Evolutionary conservation across 2,888 invertebrate species (phyloP).

Genomic region (Theretra japonica): DNA sequence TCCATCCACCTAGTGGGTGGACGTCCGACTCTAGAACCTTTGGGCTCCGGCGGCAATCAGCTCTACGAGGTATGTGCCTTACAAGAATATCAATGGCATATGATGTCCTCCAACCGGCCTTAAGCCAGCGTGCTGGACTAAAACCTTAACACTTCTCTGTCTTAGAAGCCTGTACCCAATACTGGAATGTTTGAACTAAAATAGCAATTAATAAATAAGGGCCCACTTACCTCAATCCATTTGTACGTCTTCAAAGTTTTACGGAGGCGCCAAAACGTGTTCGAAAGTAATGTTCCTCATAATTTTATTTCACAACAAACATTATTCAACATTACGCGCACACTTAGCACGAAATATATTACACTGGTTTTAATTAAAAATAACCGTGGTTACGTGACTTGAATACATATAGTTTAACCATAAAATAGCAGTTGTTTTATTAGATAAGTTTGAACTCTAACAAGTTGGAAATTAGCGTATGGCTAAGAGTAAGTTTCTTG

Average conservation of each 20-base stretch:
- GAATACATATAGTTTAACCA: constrained; percentile 17
- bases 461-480: constrained; percentile 15
- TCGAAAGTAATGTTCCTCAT: constrained; percentile 18
- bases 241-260: not conserved
- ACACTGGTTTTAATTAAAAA: constrained; percentile 20
- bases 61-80: too few relatives aligned
- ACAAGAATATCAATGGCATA: too few relatives aligned
- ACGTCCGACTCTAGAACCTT: too few relatives aligned
- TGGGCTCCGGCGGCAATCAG: too few relatives aligned
- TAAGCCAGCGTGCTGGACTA: too few relatives aligned
- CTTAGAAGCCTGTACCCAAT: too few relatives aligned
- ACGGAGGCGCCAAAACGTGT: not conserved
- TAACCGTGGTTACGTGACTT: constrained; percentile 22
- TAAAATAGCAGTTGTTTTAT: constrained; percentile 25
- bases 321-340: constrained; percentile 11
- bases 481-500: not conserved
- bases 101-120: too few relatives aligned
- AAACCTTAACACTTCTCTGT: too few relatives aligned
- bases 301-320: constrained; percentile 6
- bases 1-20: too few relatives aligned
- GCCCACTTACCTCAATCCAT: too few relatives aligned
- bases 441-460: constrained; percentile 19
- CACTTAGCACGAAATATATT: constrained; percentile 25
- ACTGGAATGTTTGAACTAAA: too few relatives aligned
- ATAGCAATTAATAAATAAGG: too few relatives aligned